phyloP scores from a whole-genome alignment of 2,797 vertebrate species.

The Melanotaenia boesemani region DNA sequence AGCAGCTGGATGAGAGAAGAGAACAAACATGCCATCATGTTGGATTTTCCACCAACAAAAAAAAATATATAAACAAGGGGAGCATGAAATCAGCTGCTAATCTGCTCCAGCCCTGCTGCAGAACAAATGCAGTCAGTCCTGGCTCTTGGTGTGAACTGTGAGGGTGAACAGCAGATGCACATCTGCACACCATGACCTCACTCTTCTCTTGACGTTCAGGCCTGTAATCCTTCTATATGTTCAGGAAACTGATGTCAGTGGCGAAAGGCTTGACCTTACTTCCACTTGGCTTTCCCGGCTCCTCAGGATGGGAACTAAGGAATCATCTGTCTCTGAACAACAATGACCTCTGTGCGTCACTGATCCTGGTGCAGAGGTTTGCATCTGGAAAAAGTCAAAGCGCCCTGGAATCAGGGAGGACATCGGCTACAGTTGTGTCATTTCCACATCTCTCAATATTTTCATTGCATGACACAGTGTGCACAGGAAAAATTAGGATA shows the following conservation, averaged over 20 bases:
- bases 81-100: conserved; percentile 28
- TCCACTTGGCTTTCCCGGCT: conserved; percentile 5
- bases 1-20: background rate
- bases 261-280: conserved; percentile 33
- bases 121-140: conserved; percentile 22
- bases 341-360: conserved; percentile 40
- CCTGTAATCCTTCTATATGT: conserved; percentile 43
- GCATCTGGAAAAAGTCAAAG: conserved; percentile 55
- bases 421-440: background rate
- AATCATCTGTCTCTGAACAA: conserved; percentile 27
- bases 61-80: conserved; percentile 8
- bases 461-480: background rate
- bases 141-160: conserved; percentile 10
- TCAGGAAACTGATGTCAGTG: conserved; percentile 51
- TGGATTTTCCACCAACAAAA: background rate
- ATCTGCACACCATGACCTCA: conserved; percentile 40
- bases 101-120: conserved; percentile 31
- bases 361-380: conserved; percentile 12
- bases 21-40: background rate
- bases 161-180: conserved; percentile 40
- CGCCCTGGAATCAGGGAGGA: background rate
- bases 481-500: background rate
- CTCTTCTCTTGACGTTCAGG: background rate
- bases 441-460: conserved; percentile 9
- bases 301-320: conserved; percentile 21